Percentiles rank a stretch among this genome's conserved stretches.
Conservation (phyloP, 2,113 vertebrate species). For the Tricholaema leucomelas region DNA sequence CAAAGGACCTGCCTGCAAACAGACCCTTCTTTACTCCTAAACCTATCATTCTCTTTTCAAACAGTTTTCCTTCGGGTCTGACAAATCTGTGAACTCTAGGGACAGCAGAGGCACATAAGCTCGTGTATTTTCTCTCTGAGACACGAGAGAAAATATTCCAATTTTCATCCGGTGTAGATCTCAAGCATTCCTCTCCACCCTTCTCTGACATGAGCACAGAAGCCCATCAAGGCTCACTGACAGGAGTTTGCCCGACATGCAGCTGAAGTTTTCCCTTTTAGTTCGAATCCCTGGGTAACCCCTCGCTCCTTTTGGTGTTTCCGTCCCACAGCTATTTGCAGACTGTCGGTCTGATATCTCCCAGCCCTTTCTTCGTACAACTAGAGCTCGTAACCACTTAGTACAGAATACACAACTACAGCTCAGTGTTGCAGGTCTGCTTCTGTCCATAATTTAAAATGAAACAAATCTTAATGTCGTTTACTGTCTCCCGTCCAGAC, state of each 20-base stretch:
- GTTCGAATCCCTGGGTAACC: not conserved
- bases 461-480: not conserved
- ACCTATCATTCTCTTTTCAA: not conserved
- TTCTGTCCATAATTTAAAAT: not conserved
- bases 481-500: not conserved
- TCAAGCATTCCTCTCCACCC: not conserved
- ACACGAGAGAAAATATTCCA: not conserved
- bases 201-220: accelerated
- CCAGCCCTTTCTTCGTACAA: not conserved
- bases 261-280: not conserved
- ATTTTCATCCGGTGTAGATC: not conserved
- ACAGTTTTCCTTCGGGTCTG: not conserved
- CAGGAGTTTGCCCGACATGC: not conserved
- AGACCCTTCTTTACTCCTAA: not conserved
- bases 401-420: not conserved
- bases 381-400: not conserved
- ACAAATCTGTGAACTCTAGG: not conserved
- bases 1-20: not conserved
- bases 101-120: not conserved
- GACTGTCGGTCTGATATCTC: not conserved
- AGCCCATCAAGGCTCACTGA: not conserved
- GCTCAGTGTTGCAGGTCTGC: not conserved
- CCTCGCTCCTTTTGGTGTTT: not conserved
- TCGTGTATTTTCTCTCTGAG: not conserved
- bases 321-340: not conserved